A percentile compares a stretch with the other conserved stretches of the same genome.
phyloP scores from a whole-genome alignment of 2,797 vertebrate species.

The Todus mexicanus region DNA sequence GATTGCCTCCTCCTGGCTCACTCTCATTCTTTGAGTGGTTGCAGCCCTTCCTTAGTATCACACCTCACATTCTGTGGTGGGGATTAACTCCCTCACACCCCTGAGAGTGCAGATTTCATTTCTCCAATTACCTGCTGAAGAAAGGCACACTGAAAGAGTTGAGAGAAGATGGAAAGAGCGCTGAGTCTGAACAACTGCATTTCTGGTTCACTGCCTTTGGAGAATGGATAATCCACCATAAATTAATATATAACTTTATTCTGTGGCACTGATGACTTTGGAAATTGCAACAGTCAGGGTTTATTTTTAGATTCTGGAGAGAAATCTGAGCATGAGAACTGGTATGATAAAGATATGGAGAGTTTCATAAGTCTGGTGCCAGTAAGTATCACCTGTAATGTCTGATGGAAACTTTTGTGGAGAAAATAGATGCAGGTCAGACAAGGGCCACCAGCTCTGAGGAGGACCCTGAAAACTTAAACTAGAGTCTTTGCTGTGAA shows the following conservation, averaged over 20 bases:
- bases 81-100: background rate
- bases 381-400: background rate
- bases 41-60: background rate
- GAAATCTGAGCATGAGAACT: background rate
- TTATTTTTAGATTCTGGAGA: background rate
- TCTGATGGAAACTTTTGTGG: background rate
- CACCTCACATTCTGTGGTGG: background rate
- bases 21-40: background rate
- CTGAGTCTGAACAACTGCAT: background rate
- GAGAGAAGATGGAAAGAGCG: background rate
- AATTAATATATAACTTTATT: background rate
- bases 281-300: background rate
- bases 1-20: background rate
- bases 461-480: background rate
- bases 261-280: background rate
- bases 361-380: background rate
- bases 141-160: slow-evolving; percentile 16
- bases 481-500: background rate
- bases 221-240: background rate
- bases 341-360: background rate
- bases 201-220: background rate
- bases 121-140: slow-evolving; percentile 28
- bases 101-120: background rate
- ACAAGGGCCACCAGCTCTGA: background rate
- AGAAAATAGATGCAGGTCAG: background rate